A percentile compares a stretch with the other conserved stretches of the same genome.
Evolutionary conservation across 2,797 vertebrate species (phyloP).

Genomic region (Fratercula arctica): DNA sequence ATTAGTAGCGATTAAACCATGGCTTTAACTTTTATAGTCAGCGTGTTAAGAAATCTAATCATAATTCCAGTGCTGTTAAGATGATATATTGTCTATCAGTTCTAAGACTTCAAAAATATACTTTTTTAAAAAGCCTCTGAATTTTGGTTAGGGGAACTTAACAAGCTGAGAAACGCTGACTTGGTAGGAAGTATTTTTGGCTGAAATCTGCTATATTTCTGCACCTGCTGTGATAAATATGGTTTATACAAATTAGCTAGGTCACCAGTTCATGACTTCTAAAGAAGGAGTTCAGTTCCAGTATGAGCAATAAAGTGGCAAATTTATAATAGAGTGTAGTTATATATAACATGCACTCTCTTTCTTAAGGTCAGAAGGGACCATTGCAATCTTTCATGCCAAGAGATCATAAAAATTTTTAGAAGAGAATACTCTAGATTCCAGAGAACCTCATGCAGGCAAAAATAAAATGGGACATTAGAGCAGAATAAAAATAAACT

Average conservation of each 20-base stretch:
- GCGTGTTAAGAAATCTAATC: conserved; percentile 1
- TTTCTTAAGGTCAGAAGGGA: conserved; percentile 47
- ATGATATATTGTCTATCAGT: background rate
- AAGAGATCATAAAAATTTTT: conserved; percentile 31
- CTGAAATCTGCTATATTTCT: conserved; percentile 38
- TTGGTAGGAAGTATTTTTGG: conserved; percentile 40
- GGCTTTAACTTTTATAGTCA: conserved; percentile 12
- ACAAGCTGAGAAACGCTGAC: conserved; percentile 5
- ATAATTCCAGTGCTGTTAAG: background rate
- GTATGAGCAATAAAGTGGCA: background rate
- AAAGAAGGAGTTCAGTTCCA: conserved; percentile 37
- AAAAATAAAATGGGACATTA: conserved; percentile 40
- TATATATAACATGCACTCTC: conserved; percentile 48
- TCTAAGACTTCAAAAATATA: background rate
- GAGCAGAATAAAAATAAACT: conserved; percentile 53
- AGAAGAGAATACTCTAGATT: conserved; percentile 41
- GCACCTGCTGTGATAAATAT: conserved; percentile 58
- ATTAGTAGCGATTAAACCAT: background rate
- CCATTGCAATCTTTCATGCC: conserved; percentile 22
- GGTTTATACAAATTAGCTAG: conserved; percentile 55
- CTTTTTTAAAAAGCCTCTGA: background rate
- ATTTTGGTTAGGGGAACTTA: background rate
- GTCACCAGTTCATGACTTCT: conserved; percentile 44
- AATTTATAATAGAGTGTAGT: conserved; percentile 41
- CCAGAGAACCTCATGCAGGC: background rate